These are phyloP conservation scores for Chrysina gloriosa DNA, from an alignment of 2,888 invertebrate species.

Conservation along the genomic window DNA sequence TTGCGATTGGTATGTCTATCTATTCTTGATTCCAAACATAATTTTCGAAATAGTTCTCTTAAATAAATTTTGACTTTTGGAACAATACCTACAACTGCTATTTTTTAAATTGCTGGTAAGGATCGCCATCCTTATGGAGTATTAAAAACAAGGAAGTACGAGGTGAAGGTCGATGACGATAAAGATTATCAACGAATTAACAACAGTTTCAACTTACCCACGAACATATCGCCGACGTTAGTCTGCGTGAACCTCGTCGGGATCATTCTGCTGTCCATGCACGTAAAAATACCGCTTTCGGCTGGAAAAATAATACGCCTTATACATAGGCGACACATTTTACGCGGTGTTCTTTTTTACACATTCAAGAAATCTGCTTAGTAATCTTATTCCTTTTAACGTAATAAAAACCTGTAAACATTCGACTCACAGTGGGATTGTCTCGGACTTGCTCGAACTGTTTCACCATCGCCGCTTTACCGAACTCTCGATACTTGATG, in stretches of 20 bases:
- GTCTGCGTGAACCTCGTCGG: conserved; percentile 96
- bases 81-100: too few relatives aligned
- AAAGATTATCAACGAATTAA: not conserved
- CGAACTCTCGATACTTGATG: conserved; percentile 86
- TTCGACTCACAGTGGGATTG: conserved; percentile 81
- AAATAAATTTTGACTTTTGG: too few relatives aligned
- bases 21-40: too few relatives aligned
- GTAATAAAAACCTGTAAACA: conserved; percentile 1
- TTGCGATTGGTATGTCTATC: too few relatives aligned
- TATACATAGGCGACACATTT: conserved; percentile 13
- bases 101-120: too few relatives aligned
- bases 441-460: conserved; percentile 91
- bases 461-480: conserved; percentile 88
- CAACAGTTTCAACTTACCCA: conserved; percentile 73
- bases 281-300: conserved; percentile 97
- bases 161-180: too few relatives aligned
- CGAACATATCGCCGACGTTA: conserved; percentile 97
- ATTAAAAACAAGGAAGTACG: too few relatives aligned
- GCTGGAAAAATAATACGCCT: conserved; percentile 72
- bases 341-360: conserved; percentile 20
- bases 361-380: not conserved
- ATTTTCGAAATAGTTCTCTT: too few relatives aligned
- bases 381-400: not conserved
- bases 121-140: too few relatives aligned
- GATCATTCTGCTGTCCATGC: conserved; percentile 98